Base-by-base conservation (phyloP, 1,140 invertebrate species). In the Ceratina japonica region DNA sequence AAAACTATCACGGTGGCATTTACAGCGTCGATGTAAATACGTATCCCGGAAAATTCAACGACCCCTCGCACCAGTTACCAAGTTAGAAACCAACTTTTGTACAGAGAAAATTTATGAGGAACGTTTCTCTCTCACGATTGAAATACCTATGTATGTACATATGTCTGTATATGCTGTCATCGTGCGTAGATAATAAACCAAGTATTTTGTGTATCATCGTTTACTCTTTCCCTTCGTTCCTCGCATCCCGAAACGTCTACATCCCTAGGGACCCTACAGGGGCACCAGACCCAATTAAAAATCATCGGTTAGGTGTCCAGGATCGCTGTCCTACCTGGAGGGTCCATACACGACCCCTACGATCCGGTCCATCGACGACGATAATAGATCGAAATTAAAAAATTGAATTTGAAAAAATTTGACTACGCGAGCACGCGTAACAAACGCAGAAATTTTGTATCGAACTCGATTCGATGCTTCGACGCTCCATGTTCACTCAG, bases 151-250 rank as follows among this genome's bases (percentile, higher is more conserved):
- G 18, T 79, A 73, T 8, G 56, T 65, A 78, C 8, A 44, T 44
- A 44, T 7, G 37, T 44, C 5, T 31, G 1, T n/a, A 10, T 16
- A 44, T n/a, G 15, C 37, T 56, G 20, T 15, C 18, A 18, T 49
- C 52, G 62, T 51, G 20, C 52, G 22, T 65, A 59, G 20, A 44
- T 52, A 75, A 80, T 80, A 80, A 80, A 80, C 64, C 44, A 49
- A 75, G 68, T 80, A 80, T 80, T 80, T 80, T 75, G 20, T 49
- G 18, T 68, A 80, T 51, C 16, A 7, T 18, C 37, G 22, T 7
- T 52, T 24, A 63, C 10, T 58, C 2, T 22, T 1, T 12, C 7
- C 12, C 27, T 1, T 1, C 3, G 5, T n/a, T 22, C 61, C 27
- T n/a, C 31, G 15, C 16, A 54, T 7, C 37, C 49, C 22, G 62